Evolutionary conservation across 2,113 vertebrate species (phyloP), one percentile per base, ranked within the genome.

Genomic region (Erythrocercus mccallii): DNA sequence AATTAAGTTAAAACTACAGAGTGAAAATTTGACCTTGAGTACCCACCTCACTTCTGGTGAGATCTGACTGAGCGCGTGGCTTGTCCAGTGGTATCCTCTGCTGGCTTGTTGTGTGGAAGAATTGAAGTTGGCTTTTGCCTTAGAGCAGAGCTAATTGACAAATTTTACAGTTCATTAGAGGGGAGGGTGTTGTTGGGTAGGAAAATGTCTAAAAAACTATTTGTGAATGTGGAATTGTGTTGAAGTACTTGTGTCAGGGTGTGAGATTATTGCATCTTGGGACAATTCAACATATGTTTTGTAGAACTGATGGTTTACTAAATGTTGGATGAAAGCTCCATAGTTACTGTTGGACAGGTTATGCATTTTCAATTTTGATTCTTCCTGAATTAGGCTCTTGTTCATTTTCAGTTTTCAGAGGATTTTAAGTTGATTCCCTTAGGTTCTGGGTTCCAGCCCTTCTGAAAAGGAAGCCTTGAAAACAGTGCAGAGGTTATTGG

Each of bases 1-100:
- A 79, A 77, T 86, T 54, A 53, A 80, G 47, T 81, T 92, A 70
- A 92, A 83, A 78, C 37, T 86, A 45, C 15, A 3, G 79, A 45
- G 25, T 62, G 54, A 58, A 90, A 66, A 44, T 82, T 31, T 93
- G 85, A 62, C 93, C 76, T 92, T 11, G 64, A 73, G 68, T 70
- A 50, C 56, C 47, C 38, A 7, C 68, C 64, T 89, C 11, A 6
- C 24, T 88, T 81, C 47, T 81, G 54, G 44, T 69, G 64, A 23
- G 64, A 72, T 53, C 24, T 72, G 30, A 45, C 24, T 31, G 44
- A 48, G 24, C 53, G 8, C 0, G 0, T 50, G 18, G 28, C 12
- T 62, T 38, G 22, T 65, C 61, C 48, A 42, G n/a, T 31, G 15
- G 19, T 40, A 24, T 54, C 47, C 40, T 61, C 50, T 73, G n/a